These are phyloP conservation scores for Drosophila kohkoa DNA, from an alignment of 1,140 invertebrate species.

Conservation along the genomic window DNA sequence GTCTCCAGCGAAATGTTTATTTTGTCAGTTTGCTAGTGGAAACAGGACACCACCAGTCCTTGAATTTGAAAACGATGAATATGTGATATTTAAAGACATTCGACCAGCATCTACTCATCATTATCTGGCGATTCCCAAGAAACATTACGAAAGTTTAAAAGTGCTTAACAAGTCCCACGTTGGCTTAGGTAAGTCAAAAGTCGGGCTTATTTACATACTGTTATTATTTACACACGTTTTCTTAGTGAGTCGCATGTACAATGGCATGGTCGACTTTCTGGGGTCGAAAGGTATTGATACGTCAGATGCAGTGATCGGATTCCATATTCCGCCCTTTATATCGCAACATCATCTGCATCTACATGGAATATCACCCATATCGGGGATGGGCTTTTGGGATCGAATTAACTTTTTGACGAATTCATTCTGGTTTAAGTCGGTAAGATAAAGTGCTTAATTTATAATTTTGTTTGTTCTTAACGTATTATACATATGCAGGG, in stretches of 20 bases:
- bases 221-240: conserved; percentile 44
- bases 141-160: conserved; percentile 91
- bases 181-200: conserved; percentile 87
- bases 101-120: conserved; percentile 92
- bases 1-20: conserved; percentile 85
- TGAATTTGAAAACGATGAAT: conserved; percentile 90
- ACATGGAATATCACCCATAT: conserved; percentile 92
- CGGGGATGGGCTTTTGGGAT: conserved; percentile 89
- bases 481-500: conserved; percentile 32
- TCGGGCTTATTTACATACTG: conserved; percentile 8
- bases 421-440: conserved; percentile 94
- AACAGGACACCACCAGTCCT: conserved; percentile 86
- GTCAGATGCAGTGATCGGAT: conserved; percentile 90
- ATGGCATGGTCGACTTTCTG: conserved; percentile 53
- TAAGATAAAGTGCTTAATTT: conserved; percentile 85
- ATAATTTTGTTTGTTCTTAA: not conserved
- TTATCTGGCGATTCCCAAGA: conserved; percentile 92
- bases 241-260: conserved; percentile 62
- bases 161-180: conserved; percentile 88
- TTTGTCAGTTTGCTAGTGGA: conserved; percentile 90
- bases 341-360: conserved; percentile 94
- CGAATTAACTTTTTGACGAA: conserved; percentile 90
- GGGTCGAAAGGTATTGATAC: conserved; percentile 85
- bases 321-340: conserved; percentile 96
- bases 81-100: conserved; percentile 93